Percentiles rank a stretch among this genome's conserved stretches.
These are phyloP conservation scores for Enteromius paludinosus DNA, from an alignment of 2,797 vertebrate genomes.

Conservation along the genomic window DNA sequence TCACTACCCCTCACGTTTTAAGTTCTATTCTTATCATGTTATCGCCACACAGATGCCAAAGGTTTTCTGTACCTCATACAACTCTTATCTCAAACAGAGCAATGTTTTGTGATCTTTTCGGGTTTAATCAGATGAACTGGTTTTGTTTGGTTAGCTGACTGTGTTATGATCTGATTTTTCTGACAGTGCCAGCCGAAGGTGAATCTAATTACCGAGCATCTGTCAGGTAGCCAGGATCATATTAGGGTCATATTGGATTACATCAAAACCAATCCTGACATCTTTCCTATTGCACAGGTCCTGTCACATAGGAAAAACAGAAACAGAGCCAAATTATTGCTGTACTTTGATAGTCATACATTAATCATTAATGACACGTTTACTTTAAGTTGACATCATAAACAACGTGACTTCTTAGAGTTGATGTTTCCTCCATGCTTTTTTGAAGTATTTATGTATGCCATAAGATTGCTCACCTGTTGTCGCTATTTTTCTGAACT, in stretches of 20 bases:
- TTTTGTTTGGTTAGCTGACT: constrained; percentile 21
- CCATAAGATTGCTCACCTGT: constrained; percentile 46
- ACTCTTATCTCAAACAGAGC: constrained; percentile 20
- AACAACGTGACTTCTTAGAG: constrained; percentile 17
- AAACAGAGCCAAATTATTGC: constrained; percentile 35
- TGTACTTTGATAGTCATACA: constrained; percentile 18
- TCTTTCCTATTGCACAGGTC: constrained; percentile 2
- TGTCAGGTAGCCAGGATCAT: constrained; percentile 38
- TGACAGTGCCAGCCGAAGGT: constrained; percentile 36
- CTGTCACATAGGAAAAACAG: neutral
- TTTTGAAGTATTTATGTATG: constrained; percentile 32
- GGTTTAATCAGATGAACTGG: constrained; percentile 22
- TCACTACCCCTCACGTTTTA: neutral
- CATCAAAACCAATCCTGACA: constrained; percentile 32
- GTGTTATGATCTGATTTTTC: constrained; percentile 35
- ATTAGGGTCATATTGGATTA: constrained; percentile 31
- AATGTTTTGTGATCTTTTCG: constrained; percentile 21
- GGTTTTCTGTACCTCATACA: constrained; percentile 32
- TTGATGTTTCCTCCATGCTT: constrained; percentile 1
- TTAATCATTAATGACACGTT: constrained; percentile 17
- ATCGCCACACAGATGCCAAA: constrained; percentile 48
- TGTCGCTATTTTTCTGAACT: constrained; percentile 19
- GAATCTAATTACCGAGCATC: constrained; percentile 23
- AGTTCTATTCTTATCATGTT: constrained; percentile 20
- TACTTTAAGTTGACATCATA: constrained; percentile 16